These are phyloP conservation scores for Epistrophe eligans DNA, from an alignment of 2,888 invertebrate genomes.

Conservation along the genomic window DNA sequence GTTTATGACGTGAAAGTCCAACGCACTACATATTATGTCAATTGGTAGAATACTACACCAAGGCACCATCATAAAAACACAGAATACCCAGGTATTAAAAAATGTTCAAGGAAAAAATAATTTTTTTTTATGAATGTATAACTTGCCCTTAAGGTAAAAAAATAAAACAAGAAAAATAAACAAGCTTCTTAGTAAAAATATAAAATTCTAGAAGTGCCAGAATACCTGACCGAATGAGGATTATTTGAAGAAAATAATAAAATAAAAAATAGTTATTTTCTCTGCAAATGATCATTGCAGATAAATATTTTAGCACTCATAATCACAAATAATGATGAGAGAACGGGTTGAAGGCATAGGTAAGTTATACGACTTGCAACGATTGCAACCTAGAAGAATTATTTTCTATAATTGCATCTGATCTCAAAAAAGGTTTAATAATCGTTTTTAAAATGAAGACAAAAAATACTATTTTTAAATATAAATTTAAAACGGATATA, in stretches of 20 bases:
- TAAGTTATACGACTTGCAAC: background rate
- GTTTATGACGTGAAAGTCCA: too few species aligned
- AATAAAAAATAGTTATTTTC: background rate
- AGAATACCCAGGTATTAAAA: too few species aligned
- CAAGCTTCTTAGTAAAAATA: background rate
- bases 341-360: background rate
- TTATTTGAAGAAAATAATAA: slow-evolving; percentile 36
- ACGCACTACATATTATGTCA: too few species aligned
- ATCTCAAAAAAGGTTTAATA: background rate
- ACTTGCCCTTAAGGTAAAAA: background rate
- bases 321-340: slow-evolving; percentile 51
- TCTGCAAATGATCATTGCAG: slow-evolving; percentile 11
- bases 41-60: too few species aligned
- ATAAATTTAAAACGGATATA: background rate
- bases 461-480: background rate
- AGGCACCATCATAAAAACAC: too few species aligned
- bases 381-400: background rate
- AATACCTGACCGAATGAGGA: slow-evolving; percentile 19
- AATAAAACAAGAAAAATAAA: background rate
- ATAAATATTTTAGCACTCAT: slow-evolving; percentile 34
- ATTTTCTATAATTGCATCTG: slow-evolving; percentile 2
- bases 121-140: background rate
- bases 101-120: too few species aligned
- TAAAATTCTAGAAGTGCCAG: slow-evolving; percentile 18
- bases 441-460: background rate